Evolutionary conservation across 2,888 invertebrate species (phyloP).

Genomic region (Arctia plantaginis): DNA sequence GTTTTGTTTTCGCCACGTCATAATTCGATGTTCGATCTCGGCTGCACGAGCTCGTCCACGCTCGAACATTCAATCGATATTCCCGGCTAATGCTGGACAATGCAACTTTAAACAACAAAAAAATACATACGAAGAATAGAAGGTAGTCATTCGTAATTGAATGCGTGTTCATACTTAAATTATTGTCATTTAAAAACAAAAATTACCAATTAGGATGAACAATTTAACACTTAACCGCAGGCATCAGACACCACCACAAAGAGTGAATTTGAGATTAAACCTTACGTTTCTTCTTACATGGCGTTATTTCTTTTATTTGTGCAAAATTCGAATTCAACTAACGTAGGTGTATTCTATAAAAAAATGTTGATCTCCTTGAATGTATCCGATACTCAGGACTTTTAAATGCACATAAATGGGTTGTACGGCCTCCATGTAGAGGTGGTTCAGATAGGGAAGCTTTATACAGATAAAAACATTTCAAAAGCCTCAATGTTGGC

Average conservation of each 20-base stretch:
- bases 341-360: constrained; percentile 3
- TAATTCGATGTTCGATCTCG: constrained; percentile 74
- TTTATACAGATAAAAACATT: constrained; percentile 4
- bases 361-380: background rate
- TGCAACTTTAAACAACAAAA: constrained; percentile 27
- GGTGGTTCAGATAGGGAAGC: constrained; percentile 1
- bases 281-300: background rate
- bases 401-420: background rate
- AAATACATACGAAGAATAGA: constrained; percentile 6
- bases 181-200: background rate
- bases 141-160: background rate
- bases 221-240: background rate
- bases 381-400: background rate
- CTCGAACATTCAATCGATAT: constrained; percentile 52
- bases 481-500: background rate
- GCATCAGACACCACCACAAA: background rate
- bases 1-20: constrained; percentile 86
- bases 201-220: background rate
- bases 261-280: background rate
- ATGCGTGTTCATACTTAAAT: background rate
- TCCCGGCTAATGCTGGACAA: constrained; percentile 42
- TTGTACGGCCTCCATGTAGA: background rate
- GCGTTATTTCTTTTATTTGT: background rate
- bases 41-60: constrained; percentile 57
- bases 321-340: background rate